These are phyloP conservation scores for Drosophila incognita DNA, from an alignment of 2,888 invertebrate genomes.

Conservation along the genomic window DNA sequence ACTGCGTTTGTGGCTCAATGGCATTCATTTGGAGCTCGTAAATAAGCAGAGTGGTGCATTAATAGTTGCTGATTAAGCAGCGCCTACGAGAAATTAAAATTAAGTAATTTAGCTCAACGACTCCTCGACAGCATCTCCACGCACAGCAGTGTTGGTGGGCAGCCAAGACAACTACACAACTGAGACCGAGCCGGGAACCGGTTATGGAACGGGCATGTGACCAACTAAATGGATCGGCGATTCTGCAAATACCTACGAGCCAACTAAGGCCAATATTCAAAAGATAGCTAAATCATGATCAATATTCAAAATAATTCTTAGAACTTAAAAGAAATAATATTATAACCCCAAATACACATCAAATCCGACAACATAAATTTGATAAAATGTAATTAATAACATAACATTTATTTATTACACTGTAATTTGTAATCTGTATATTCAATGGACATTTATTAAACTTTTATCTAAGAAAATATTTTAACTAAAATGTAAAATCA, in stretches of 20 bases:
- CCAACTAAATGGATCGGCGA: background rate
- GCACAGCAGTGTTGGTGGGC: conserved; percentile 37
- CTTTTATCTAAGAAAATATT: background rate
- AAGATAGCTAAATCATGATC: background rate
- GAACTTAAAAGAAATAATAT: background rate
- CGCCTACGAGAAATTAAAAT: conserved; percentile 74
- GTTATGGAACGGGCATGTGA: conserved; percentile 14
- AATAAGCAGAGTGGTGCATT: conserved; percentile 83
- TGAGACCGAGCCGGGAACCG: conserved; percentile 24
- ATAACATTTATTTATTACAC: background rate
- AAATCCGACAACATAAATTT: background rate
- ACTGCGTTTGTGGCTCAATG: conserved; percentile 50
- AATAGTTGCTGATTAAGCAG: conserved; percentile 85
- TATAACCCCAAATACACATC: no score
- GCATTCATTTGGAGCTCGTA: conserved; percentile 83
- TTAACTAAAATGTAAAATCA: background rate
- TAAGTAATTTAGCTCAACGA: conserved; percentile 70
- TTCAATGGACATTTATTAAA: background rate
- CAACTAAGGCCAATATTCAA: background rate
- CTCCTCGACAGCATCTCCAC: conserved; percentile 9
- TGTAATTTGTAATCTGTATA: background rate
- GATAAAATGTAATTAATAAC: background rate
- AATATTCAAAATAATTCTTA: background rate
- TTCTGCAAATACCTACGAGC: background rate
- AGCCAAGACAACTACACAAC: background rate